Base-by-base conservation (phyloP, 2,888 invertebrate genomes). In the Cryptops parisi region DNA sequence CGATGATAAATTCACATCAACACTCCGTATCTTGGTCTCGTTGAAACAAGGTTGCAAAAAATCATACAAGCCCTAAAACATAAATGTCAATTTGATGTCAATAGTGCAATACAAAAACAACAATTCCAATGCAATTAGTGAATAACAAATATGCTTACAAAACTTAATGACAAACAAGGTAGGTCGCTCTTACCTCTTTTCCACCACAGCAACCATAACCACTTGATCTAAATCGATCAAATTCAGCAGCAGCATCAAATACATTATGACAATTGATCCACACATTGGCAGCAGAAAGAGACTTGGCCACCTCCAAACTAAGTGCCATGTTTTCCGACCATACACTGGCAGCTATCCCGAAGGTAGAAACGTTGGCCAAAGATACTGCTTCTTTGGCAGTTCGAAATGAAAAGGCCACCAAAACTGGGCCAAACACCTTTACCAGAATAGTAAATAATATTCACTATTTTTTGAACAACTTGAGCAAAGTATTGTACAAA, bases 281-380 rank as follows among this genome's bases (percentile, higher is more conserved):
- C 25, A 78, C 68, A 44, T 73, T 71, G 12, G 72, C 70, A 6
- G 72, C 71, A 62, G 74, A 68, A 19, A 78, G 60, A 60, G 69
- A 68, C 44, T 68, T 62, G 1, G 72, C 69, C 5, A 76, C 70
- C 65, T 78, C 77, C 60, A 76, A 65, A 1, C 72, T 72, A 22
- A 76, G 62, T 33, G 73, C 68, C 40, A 72, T 62, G 60, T 73
- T 75, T 67, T 77, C 76, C 2, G 75, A 72, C 76, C 77, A 78
- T 24, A 78, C 68, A 55, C 76, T 74, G 2, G 72, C 72, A 12
- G 68, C 74, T 6, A 73, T 64, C 3, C 74, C 74, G 61, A 71
- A 73, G 40, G 68, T 67, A 15, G 68, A 67, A 62, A 74, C 76
- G 64, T 77, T 77, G 23, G 74, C 73, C 45, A 78, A 64, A 33